phyloP scores from a whole-genome alignment of 2,797 vertebrate genomes.

The Psittacula echo region DNA sequence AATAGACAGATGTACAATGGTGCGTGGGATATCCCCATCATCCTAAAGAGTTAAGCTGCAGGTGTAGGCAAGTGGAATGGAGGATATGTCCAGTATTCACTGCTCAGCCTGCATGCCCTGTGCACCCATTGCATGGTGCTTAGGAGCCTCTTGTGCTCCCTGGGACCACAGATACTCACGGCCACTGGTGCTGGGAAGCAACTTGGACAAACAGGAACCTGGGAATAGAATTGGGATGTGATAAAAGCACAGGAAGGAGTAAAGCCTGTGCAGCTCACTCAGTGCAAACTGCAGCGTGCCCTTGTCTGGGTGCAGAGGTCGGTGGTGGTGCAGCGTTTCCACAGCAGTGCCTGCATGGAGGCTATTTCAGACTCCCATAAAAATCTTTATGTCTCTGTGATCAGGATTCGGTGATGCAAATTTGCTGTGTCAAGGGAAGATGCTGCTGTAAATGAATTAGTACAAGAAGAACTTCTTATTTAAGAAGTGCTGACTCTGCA shows the following conservation, averaged over 20 bases:
- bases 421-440: slow-evolving; percentile 73
- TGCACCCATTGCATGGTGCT: background rate
- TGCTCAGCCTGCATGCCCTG: accelerated
- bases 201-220: background rate
- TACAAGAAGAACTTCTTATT: slow-evolving; percentile 66
- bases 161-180: accelerated
- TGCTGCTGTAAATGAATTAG: slow-evolving; percentile 62
- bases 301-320: slow-evolving; percentile 54
- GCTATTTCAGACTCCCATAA: slow-evolving; percentile 56
- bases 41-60: background rate
- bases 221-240: background rate
- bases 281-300: slow-evolving; percentile 30
- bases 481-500: slow-evolving; percentile 67
- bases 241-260: background rate
- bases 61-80: background rate
- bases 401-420: slow-evolving; percentile 54
- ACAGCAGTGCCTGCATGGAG: slow-evolving; percentile 18
- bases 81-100: background rate
- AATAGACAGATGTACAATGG: background rate
- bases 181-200: background rate
- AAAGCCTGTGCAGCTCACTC: background rate
- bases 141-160: background rate
- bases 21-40: background rate
- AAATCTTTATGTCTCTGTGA: slow-evolving; percentile 64
- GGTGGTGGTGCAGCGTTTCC: slow-evolving; percentile 23